Evolutionary conservation across 1,140 invertebrate species (phyloP).

Genomic region (Goniozus legneri): DNA sequence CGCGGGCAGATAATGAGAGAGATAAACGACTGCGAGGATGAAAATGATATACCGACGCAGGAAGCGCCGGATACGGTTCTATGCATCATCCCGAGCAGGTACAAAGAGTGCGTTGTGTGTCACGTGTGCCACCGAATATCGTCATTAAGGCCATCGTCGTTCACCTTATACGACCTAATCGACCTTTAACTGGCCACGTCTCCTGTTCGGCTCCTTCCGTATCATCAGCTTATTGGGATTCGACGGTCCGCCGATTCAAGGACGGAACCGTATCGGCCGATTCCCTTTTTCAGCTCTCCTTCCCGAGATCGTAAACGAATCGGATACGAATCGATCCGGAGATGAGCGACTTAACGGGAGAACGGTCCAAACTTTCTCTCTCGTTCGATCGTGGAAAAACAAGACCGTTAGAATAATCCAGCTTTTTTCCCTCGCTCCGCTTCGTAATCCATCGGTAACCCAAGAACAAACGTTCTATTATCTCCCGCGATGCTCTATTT

Average conservation of each 20-base stretch:
- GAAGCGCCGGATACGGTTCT: conserved; percentile 36
- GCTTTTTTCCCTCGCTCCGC: background rate
- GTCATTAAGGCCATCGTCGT: conserved; percentile 20
- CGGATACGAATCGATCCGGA: too few species aligned
- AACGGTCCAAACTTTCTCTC: background rate
- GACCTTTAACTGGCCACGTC: conserved; percentile 21
- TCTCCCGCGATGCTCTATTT: background rate
- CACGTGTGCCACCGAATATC: conserved; percentile 14
- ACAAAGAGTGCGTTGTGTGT: conserved; percentile 22
- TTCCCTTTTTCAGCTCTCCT: too few species aligned
- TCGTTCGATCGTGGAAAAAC: too few species aligned
- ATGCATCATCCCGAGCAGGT: conserved; percentile 36
- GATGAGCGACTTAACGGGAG: too few species aligned
- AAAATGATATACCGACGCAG: conserved; percentile 44
- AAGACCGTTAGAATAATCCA: too few species aligned
- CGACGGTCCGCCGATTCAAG: conserved; percentile 20
- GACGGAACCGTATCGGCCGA: conserved; percentile 8
- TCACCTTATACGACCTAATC: conserved; percentile 30
- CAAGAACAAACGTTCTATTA: background rate
- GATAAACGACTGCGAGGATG: conserved; percentile 29
- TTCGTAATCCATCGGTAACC: background rate
- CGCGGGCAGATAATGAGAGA: conserved; percentile 44
- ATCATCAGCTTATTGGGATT: conserved; percentile 17
- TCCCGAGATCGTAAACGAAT: too few species aligned
- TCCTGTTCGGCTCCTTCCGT: conserved; percentile 19